Percentiles rank a stretch among this genome's conserved stretches.
phyloP scores from a whole-genome alignment of 2,113 vertebrate genomes.

The Buteo buteo region DNA sequence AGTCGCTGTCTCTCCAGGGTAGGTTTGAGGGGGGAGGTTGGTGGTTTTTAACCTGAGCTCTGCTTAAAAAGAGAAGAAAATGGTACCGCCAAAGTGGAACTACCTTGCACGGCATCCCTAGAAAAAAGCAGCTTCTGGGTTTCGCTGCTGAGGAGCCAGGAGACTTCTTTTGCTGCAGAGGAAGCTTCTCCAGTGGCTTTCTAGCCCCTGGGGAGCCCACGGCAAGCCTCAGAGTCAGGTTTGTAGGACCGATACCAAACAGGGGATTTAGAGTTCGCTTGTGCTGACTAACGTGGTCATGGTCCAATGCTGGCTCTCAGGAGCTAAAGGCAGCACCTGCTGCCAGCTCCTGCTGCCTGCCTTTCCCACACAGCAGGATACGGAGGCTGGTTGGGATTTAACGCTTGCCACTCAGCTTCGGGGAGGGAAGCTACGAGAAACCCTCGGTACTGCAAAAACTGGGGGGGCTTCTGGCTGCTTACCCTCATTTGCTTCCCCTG shows the following conservation, averaged over 20 bases:
- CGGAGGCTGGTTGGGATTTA: background rate
- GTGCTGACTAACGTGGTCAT: accelerated
- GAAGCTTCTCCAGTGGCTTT: background rate
- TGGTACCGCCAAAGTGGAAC: background rate
- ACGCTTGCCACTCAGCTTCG: background rate
- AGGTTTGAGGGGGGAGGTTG: background rate
- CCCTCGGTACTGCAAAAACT: background rate
- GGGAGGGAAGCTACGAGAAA: background rate
- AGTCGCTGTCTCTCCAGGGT: accelerated
- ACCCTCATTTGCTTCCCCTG: background rate
- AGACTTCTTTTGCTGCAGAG: background rate
- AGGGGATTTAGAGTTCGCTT: background rate
- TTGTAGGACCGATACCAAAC: background rate
- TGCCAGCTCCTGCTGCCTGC: background rate
- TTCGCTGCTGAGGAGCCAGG: background rate
- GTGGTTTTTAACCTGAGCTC: background rate
- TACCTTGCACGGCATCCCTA: background rate
- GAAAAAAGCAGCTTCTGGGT: background rate
- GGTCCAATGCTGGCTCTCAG: background rate
- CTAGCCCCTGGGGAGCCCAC: background rate
- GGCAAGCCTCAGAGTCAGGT: background rate
- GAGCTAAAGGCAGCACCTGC: background rate
- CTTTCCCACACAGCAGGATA: accelerated
- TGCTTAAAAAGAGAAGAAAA: background rate
- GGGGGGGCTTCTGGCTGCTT: background rate